Evolutionary conservation across 2,797 vertebrate species (phyloP).

Genomic region (Acrocephalus scirpaceus): DNA sequence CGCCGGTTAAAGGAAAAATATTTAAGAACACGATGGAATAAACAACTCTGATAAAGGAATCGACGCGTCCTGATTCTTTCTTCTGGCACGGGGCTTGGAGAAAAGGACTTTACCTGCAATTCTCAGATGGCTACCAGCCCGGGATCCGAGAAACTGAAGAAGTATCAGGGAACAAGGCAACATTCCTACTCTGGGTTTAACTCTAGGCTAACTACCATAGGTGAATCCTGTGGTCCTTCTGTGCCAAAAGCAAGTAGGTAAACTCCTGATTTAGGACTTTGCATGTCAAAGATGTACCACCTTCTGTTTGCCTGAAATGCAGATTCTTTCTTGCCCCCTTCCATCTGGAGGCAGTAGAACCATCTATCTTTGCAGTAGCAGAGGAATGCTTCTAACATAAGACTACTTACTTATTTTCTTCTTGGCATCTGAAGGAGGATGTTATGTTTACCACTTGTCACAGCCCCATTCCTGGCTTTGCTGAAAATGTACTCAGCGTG

Average conservation of each 20-base stretch:
- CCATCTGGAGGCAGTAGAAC: neutral
- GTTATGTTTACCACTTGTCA: neutral
- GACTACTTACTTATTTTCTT: neutral
- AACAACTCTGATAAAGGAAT: no score
- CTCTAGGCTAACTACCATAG: neutral
- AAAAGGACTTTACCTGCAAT: no score
- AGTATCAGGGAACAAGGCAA: neutral
- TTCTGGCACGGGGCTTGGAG: no score
- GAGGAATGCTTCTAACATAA: neutral
- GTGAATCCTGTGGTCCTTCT: neutral
- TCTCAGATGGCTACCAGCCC: no score
- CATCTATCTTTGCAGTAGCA: neutral
- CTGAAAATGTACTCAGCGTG: neutral
- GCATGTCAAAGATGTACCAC: neutral
- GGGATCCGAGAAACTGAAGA: neutral
- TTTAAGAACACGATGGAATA: no score
- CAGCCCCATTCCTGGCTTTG: neutral
- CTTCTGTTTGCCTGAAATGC: neutral
- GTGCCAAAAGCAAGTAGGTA: neutral
- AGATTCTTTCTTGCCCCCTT: neutral
- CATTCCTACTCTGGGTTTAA: neutral
- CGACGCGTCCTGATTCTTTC: no score
- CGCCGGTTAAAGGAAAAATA: no score
- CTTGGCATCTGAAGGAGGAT: neutral
- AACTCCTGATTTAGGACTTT: neutral